Conservation (phyloP, 2,797 vertebrate genomes). For the Oophaga sylvatica region DNA sequence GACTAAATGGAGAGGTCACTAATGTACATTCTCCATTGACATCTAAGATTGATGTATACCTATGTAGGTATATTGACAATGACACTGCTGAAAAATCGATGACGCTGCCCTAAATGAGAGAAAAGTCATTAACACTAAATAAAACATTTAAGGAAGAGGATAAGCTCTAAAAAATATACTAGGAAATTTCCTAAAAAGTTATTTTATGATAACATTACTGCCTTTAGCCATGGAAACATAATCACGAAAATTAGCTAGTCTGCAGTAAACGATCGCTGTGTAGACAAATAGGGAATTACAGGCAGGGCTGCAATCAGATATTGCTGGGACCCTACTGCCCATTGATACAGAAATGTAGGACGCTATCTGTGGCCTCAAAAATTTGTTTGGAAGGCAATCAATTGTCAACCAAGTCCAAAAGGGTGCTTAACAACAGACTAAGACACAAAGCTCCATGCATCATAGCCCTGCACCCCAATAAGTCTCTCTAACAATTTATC, state of each 20-base stretch:
- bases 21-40: not conserved
- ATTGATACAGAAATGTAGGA: not conserved
- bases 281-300: not conserved
- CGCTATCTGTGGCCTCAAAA: not conserved
- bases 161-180: not conserved
- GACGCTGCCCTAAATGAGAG: not conserved
- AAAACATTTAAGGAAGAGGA: not conserved
- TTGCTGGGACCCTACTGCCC: not conserved
- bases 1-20: not conserved
- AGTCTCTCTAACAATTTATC: no score
- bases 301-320: not conserved
- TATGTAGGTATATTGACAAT: not conserved
- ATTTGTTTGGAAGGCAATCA: not conserved
- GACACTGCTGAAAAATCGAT: constrained; percentile 10
- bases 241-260: not conserved
- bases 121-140: not conserved
- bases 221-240: not conserved
- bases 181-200: not conserved
- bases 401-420: no score
- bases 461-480: no score
- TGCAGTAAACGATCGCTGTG: not conserved
- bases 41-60: not conserved
- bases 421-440: no score
- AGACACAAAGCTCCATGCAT: no score
- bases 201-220: not conserved